Base-by-base conservation (phyloP, 1,140 invertebrate species). In the Platyura marginata region DNA sequence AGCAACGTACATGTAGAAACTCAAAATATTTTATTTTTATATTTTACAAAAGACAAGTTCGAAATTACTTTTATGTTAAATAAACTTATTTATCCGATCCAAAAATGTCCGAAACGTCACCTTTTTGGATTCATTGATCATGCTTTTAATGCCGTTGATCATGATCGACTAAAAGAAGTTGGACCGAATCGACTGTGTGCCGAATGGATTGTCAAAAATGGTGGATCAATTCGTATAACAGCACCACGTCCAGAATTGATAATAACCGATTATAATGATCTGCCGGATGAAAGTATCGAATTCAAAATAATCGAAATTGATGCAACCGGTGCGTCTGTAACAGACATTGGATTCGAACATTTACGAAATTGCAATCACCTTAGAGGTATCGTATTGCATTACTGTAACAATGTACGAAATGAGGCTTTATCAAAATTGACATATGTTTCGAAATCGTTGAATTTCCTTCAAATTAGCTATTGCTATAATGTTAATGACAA, bases 261-360 rank as follows among this genome's bases (percentile, higher is more conserved):
- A n/a, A n/a, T n/a, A n/a, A n/a, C n/a, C n/a, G 74, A 86, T 59
- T 88, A 85, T 48, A 81, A 87, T 56, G 44, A 52, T 11, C 53
- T 88, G 41, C 73, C 77, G 8, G 44, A 51, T 2, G 62, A 67
- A 51, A 49, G 53, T 15, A 46, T 48, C 18, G 21, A 44, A n/a
- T 65, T 67, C 49, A 61, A 62, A 38, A 70, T 89, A 25, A 66
- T 79, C 56, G 76, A 73, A 50, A 69, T 88, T 32, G 74, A 85
- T 65, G 82, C 74, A 9, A 29, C 6, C 25, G n/a, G n/a, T n/a
- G 69, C 82, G n/a, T 72, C 72, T 25, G 72, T 88, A n/a, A 82
- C 75, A 69, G 61, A 74, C 47, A 53, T 60, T 49, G 54, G 51
- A 1, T 46, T 54, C 40, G 51, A 53, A 9, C 52, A 63, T 53